These are phyloP conservation scores for Percopsis omiscomaycus DNA, from an alignment of 2,797 vertebrate genomes.

Conservation along the genomic window DNA sequence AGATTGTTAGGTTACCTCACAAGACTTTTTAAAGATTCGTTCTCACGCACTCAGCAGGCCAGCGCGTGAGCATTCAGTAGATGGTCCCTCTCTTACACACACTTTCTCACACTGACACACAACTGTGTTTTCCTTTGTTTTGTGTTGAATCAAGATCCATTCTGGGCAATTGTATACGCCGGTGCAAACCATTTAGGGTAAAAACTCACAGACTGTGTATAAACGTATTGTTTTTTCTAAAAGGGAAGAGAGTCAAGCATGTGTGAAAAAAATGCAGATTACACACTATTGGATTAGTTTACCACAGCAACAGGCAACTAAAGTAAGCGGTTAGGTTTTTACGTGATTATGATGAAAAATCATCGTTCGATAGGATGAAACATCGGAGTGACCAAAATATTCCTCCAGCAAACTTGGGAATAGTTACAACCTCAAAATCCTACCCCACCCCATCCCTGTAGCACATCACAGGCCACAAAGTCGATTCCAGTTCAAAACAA, in stretches of 20 bases:
- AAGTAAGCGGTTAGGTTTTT: slow-evolving; percentile 11
- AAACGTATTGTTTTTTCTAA: no score
- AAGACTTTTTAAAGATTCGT: slow-evolving; percentile 59
- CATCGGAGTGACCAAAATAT: slow-evolving; percentile 34
- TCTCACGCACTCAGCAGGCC: slow-evolving; percentile 25
- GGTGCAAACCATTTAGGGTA: no score
- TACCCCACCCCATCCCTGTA: slow-evolving; percentile 32
- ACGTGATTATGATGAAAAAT: slow-evolving; percentile 48
- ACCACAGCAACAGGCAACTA: slow-evolving; percentile 51
- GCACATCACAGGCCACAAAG: slow-evolving; percentile 61
- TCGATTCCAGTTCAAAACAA: slow-evolving; percentile 27
- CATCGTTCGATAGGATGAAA: slow-evolving; percentile 20
- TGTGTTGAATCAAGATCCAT: no score
- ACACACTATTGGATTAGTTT: slow-evolving; percentile 69
- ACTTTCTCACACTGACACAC: slow-evolving; percentile 5
- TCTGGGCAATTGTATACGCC: no score
- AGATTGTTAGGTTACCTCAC: slow-evolving; percentile 74
- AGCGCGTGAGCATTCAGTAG: slow-evolving; percentile 16
- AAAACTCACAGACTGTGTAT: no score
- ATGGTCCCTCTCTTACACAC: background rate
- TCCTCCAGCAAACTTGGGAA: slow-evolving; percentile 34
- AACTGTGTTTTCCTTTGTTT: background rate
- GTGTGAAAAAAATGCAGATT: background rate
- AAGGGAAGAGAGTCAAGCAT: no score
- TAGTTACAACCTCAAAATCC: slow-evolving; percentile 29